Percentiles rank a stretch among this genome's conserved stretches.
Evolutionary conservation across 2,888 invertebrate species (phyloP).

Genomic region (Microplitis deprimator): DNA sequence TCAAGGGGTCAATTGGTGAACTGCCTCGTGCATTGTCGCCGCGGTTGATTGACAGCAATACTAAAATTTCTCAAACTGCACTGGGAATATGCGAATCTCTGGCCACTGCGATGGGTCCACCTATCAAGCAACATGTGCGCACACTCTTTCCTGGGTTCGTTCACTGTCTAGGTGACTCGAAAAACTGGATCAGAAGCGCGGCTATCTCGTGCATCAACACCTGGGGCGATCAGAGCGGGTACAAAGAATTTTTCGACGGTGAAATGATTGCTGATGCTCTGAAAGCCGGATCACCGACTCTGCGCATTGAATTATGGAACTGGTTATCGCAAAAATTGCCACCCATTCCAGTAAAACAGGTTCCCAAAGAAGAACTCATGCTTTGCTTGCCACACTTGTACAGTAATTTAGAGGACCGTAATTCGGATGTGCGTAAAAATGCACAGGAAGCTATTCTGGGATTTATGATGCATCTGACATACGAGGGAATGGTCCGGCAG

Average conservation of each 20-base stretch:
- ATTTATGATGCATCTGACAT: conserved; percentile 93
- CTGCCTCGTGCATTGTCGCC: conserved; percentile 84
- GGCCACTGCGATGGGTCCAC: conserved; percentile 86
- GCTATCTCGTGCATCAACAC: conserved; percentile 88
- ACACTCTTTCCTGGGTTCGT: conserved; percentile 89
- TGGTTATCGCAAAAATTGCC: conserved; percentile 91
- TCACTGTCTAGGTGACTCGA: conserved; percentile 77
- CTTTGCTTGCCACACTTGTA: conserved; percentile 85
- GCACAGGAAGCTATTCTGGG: conserved; percentile 92
- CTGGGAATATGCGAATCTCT: conserved; percentile 87
- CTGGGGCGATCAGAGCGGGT: conserved; percentile 88
- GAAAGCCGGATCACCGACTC: conserved; percentile 86
- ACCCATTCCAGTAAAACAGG: conserved; percentile 79
- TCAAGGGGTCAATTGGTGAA: conserved; percentile 88
- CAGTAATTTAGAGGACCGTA: conserved; percentile 90
- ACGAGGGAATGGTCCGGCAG: conserved; percentile 83
- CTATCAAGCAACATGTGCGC: conserved; percentile 84
- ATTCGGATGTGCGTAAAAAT: conserved; percentile 91
- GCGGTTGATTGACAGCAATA: conserved; percentile 91
- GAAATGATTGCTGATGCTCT: conserved; percentile 93
- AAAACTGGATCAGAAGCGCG: conserved; percentile 85
- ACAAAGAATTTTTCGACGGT: conserved; percentile 86
- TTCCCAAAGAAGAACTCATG: conserved; percentile 86
- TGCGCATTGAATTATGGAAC: conserved; percentile 85
- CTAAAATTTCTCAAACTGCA: conserved; percentile 89